phyloP scores from a whole-genome alignment of 1,140 invertebrate species.

The Drosophila yakuba region DNA sequence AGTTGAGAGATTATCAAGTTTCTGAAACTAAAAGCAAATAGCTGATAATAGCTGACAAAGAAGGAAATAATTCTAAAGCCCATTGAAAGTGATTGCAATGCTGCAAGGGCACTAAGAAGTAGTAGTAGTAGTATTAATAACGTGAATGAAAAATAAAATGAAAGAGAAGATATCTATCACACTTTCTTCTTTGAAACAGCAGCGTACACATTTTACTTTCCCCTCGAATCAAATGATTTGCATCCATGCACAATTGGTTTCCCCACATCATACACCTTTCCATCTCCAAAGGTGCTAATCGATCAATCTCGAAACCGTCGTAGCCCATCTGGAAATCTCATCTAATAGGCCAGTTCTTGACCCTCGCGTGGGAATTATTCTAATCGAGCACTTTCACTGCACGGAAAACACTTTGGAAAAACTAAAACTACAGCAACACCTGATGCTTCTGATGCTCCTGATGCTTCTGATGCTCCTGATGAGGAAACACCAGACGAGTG shows the following conservation, averaged over 20 bases:
- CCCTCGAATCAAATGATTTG: not conserved
- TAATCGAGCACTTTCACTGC: conserved; percentile 36
- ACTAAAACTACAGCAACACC: conserved; percentile 12
- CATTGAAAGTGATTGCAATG: not conserved
- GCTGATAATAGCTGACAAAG: not conserved
- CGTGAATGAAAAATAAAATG: not conserved
- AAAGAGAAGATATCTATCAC: not conserved
- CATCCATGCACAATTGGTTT: conserved; percentile 1
- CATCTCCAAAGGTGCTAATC: conserved; percentile 9
- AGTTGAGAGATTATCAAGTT: not conserved
- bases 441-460: conserved; percentile 5
- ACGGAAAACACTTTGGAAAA: not conserved
- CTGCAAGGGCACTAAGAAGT: not conserved
- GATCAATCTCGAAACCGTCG: conserved; percentile 6
- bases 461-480: not conserved
- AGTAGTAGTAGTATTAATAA: no score
- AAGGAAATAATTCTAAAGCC: not conserved
- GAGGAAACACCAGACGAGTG: conserved; percentile 45
- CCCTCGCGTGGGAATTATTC: conserved; percentile 42
- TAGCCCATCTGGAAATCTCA: conserved; percentile 13
- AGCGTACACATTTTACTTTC: not conserved
- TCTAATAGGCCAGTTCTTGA: conserved; percentile 13
- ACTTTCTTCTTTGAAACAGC: no score
- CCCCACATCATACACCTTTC: not conserved
- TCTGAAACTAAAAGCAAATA: conserved; percentile 3